These are phyloP conservation scores for Cheilosia scutellata DNA, from an alignment of 2,888 invertebrate species.

Conservation along the genomic window DNA sequence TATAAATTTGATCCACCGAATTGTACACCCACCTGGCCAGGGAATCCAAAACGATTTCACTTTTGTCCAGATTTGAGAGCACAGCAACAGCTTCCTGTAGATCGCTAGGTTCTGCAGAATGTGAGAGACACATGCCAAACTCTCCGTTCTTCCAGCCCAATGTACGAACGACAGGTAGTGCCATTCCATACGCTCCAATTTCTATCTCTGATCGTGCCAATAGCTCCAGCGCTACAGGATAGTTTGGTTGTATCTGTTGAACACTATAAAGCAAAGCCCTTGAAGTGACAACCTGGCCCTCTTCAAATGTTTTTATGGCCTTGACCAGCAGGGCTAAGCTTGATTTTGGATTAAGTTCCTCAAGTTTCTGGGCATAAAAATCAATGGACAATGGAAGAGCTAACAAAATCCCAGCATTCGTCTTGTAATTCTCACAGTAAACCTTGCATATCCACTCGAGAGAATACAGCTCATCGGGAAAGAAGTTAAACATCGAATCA, in stretches of 20 bases:
- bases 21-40: constrained; percentile 79
- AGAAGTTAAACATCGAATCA: constrained; percentile 84
- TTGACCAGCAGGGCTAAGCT: constrained; percentile 87
- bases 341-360: constrained; percentile 86
- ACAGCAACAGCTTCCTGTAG: constrained; percentile 85
- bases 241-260: constrained; percentile 83
- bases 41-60: constrained; percentile 69
- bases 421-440: constrained; percentile 84
- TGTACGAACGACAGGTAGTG: constrained; percentile 79
- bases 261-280: constrained; percentile 84
- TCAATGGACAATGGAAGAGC: constrained; percentile 82
- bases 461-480: constrained; percentile 85
- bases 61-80: constrained; percentile 79
- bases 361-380: constrained; percentile 85
- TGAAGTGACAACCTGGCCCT: constrained; percentile 86
- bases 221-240: constrained; percentile 85
- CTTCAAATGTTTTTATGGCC: constrained; percentile 86
- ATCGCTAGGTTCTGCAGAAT: constrained; percentile 77
- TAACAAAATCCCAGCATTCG: constrained; percentile 44
- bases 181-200: constrained; percentile 85
- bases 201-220: constrained; percentile 84
- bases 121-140: constrained; percentile 80
- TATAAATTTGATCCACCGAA: too few species aligned
- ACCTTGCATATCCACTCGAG: constrained; percentile 88
- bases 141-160: constrained; percentile 73